Evolutionary conservation across 2,113 vertebrate species (phyloP), one percentile per base, ranked within the genome.

Genomic region (Marcusenius ussheri): DNA sequence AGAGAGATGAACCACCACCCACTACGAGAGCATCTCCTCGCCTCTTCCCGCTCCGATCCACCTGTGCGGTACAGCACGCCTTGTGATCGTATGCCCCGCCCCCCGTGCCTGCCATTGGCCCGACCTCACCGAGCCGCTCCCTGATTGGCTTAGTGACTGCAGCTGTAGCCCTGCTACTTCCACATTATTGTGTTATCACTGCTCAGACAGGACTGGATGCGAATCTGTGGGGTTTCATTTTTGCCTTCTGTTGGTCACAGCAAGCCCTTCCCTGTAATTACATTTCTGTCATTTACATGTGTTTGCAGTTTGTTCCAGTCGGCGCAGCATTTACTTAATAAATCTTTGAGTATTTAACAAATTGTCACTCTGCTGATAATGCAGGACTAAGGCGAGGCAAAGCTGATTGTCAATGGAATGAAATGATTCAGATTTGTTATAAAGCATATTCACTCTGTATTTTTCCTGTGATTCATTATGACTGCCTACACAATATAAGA

Each of bases 271-370:
- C 74, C 42, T 46, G 27, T 39, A 39, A 49, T 80, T 89, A 89
- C 80, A 83, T 87, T 84, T 70, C 58, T 70, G 89, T 56, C 86
- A 74, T 77, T 39, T 90, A 86, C 49, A 77, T 58, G 90, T 80
- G 66, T 91, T 91, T 91, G n/a, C 90, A 92, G 89, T 92, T 92
- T 80, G 91, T 88, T 94, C 92, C 92, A 93, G 90, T 83, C 87
- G 92, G 91, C 66, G 47, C 66, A 35, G 45, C 42, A 80, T 80
- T 80, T 51, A 35, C 46, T 51, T 50, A 77, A 89, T 89, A 50
- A 70, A 74, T 93, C 90, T 91, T 91, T 93, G 89, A 87, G 91
- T 91, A 70, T 90, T 93, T 91, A 91, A 85, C 46, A 35, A 47
- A 89, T 74, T 46, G 19, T 46, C 39, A 47, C 45, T 89, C 58